Evolutionary conservation across 2,888 invertebrate genomes (phyloP).

Genomic region (Syrista parreyssii): DNA sequence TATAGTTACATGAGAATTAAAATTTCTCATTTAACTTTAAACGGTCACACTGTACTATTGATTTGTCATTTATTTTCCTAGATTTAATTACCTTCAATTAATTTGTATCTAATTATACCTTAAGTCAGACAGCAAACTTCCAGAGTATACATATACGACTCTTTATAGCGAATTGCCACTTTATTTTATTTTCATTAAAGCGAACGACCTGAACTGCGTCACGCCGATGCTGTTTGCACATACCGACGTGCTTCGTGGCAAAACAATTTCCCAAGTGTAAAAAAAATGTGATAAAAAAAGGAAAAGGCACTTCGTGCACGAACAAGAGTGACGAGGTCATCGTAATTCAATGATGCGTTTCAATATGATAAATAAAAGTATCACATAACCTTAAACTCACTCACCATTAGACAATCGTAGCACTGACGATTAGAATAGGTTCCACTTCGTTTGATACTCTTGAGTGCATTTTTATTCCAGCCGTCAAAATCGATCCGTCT

Average conservation of each 20-base stretch:
- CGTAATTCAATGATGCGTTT: neutral
- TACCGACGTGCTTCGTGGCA: constrained; percentile 22
- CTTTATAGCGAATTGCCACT: neutral
- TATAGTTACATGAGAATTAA: neutral
- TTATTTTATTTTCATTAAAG: neutral
- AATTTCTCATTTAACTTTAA: neutral
- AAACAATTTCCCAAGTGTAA: constrained; percentile 21
- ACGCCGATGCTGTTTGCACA: constrained; percentile 4
- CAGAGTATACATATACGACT: too few species aligned
- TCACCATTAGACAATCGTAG: neutral
- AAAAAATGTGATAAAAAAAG: neutral
- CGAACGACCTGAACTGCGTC: neutral
- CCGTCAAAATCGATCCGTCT: neutral
- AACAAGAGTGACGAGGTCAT: neutral
- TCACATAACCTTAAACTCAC: neutral
- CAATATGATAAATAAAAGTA: neutral
- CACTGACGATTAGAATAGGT: neutral
- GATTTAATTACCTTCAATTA: neutral
- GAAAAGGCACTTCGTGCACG: neutral
- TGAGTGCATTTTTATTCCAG: neutral
- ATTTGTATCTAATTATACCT: neutral
- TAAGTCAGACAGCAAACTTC: neutral
- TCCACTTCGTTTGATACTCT: neutral
- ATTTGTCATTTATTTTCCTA: neutral
- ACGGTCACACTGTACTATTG: neutral